phyloP scores from a whole-genome alignment of 1,140 invertebrate genomes.

The Lordiphosa stackelbergi region DNA sequence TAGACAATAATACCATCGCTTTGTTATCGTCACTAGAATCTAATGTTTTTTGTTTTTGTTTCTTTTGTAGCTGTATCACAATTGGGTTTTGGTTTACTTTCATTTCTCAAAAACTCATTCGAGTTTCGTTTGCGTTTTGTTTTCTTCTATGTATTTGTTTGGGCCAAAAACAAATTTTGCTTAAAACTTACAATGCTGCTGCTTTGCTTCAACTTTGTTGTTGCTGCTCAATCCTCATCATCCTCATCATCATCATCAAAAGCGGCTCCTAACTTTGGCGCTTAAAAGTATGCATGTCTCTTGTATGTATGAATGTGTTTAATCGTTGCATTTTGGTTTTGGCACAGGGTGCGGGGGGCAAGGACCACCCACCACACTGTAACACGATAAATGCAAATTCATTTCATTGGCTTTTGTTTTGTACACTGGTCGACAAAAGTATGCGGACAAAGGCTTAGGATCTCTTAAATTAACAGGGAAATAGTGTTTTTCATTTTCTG shows the following conservation, averaged over 20 bases:
- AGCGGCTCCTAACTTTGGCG: conserved; percentile 8
- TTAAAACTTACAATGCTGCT: conserved; percentile 2
- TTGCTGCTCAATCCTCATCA: background rate
- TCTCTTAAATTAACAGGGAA: no score
- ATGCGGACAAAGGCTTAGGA: no score
- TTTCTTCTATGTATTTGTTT: conserved; percentile 15
- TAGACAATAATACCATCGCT: conserved; percentile 6
- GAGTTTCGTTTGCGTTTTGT: conserved; percentile 19
- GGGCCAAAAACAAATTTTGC: conserved; percentile 26
- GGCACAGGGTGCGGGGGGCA: conserved; percentile 11
- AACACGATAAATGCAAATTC: conserved; percentile 38
- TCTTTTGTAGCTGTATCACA: conserved; percentile 44
- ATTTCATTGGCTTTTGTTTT: conserved; percentile 23
- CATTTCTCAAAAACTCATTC: conserved; percentile 4
- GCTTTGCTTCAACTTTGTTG: background rate
- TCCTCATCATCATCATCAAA: conserved; percentile 1
- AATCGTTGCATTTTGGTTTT: conserved; percentile 25
- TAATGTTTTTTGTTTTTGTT: conserved; percentile 23
- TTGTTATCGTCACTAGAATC: conserved; percentile 25
- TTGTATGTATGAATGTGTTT: conserved; percentile 18
- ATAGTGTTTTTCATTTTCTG: no score
- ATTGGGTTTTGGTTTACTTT: conserved; percentile 51
- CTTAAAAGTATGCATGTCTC: conserved; percentile 15
- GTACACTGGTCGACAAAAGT: no score
- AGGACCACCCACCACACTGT: conserved; percentile 14